Conservation (phyloP, 2,888 invertebrate genomes). For the Brachypalpus laphriformis region DNA sequence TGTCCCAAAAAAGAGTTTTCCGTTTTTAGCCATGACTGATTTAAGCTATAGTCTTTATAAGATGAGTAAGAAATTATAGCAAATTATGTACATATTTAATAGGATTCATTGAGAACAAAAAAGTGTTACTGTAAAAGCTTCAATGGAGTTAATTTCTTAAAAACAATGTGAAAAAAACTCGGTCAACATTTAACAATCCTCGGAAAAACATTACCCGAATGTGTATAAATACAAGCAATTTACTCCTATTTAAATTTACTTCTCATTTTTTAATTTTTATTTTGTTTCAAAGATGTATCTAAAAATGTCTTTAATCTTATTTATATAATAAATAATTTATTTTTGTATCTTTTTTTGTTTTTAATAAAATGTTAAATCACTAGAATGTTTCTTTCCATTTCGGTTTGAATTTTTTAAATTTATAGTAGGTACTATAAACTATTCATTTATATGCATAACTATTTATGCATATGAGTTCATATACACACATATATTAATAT, state of each 20-base stretch:
- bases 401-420: conserved; percentile 52
- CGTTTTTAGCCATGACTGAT: not conserved
- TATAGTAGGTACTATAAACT: conserved; percentile 52
- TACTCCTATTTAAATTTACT: conserved; percentile 16
- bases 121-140: not conserved
- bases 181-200: not conserved
- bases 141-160: not conserved
- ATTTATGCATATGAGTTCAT: conserved; percentile 62
- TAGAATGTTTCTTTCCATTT: conserved; percentile 58
- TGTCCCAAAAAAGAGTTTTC: not conserved
- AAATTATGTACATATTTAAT: not conserved
- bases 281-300: conserved; percentile 47
- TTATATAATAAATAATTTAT: conserved; percentile 70
- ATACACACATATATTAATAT: conserved; percentile 48
- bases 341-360: conserved; percentile 24
- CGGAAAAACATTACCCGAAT: not conserved
- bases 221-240: conserved; percentile 16
- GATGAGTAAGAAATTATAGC: not conserved
- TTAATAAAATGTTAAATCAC: conserved; percentile 62
- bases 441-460: conserved; percentile 65
- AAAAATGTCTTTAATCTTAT: conserved; percentile 64
- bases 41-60: not conserved
- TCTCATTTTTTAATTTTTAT: not conserved
- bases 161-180: not conserved
- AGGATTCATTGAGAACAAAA: not conserved